Base-by-base conservation (phyloP, 2,888 invertebrate species). In the Gnatocerus cornutus region DNA sequence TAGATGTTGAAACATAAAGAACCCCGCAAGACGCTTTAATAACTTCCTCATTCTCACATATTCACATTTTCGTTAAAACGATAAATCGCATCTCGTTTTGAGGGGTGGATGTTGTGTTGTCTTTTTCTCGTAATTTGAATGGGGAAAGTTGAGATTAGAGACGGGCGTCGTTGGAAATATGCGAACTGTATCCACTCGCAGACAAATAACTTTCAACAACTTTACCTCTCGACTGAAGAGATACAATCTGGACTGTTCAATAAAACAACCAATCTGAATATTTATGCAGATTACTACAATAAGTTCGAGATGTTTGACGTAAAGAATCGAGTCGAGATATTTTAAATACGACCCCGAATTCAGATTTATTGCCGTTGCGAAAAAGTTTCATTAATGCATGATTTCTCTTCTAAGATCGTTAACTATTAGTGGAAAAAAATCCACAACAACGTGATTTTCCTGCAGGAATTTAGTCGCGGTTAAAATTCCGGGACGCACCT, bases 261-360 rank as follows among this genome's bases (percentile, higher is more conserved):
- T 77, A 78, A 78, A 78, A 76, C 79, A 78, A 78, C 73, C 78
- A 76, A 79, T 79, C 77, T 74, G 80, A 78, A 80, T 79, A 79
- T 80, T 80, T 80, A 80, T 80, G 78, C 73, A 80, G 79, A 80
- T 80, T 79, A 79, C 77, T 76, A 73, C 77, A 77, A 77, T 79
- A 78, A 78, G 78, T 78, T 79, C 72, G 75, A 75, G 71, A 68
- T 74, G 77, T 76, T 76, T 75, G 76, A 75, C 75, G 71, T 72
- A 71, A 76, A 75, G 73, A 65, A 58, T 65, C 9, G 64, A 64
- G 33, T 14, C 68, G 56, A 69, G 65, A 73, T 76, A 73, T 75
- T 73, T 72, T 73, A 74, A 73, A 71, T 71, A 72, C 70, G 69
- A 43, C 41, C 50, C 48, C 71, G 71, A 69, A 71, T 70, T 65